phyloP scores from a whole-genome alignment of 1,140 invertebrate species.

The Reticulitermes speratus region DNA sequence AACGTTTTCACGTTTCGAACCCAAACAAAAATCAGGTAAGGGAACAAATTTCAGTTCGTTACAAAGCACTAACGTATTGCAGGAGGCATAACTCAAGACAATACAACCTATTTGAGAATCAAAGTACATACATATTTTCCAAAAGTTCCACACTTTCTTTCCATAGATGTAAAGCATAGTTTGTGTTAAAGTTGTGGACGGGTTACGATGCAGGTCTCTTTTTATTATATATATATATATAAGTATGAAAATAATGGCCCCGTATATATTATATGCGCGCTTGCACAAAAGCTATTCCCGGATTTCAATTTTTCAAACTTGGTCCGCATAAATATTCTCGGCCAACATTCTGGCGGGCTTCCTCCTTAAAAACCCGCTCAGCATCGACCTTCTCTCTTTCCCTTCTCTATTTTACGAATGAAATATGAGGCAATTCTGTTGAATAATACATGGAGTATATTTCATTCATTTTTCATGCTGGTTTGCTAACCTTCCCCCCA shows the following conservation, averaged over 20 bases:
- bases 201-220: neutral
- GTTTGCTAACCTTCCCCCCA: conserved; percentile 28
- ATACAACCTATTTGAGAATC: too few species aligned
- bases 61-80: too few species aligned
- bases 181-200: too few species aligned
- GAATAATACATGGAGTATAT: conserved; percentile 38
- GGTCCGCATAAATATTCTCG: conserved; percentile 33
- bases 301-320: conserved; percentile 36
- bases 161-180: too few species aligned
- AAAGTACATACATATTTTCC: too few species aligned
- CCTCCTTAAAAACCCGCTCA: neutral
- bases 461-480: conserved; percentile 36
- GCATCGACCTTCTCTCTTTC: conserved; percentile 11
- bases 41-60: too few species aligned
- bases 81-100: too few species aligned
- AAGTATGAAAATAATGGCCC: neutral
- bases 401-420: conserved; percentile 35
- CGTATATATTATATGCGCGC: neutral
- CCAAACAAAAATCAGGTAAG: too few species aligned
- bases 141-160: too few species aligned
- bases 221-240: neutral
- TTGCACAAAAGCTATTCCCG: conserved; percentile 19
- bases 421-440: conserved; percentile 38
- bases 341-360: neutral
- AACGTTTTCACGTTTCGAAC: too few species aligned